Evolutionary conservation across 2,797 vertebrate species (phyloP).

Genomic region (Tragelaphus eurycerus): DNA sequence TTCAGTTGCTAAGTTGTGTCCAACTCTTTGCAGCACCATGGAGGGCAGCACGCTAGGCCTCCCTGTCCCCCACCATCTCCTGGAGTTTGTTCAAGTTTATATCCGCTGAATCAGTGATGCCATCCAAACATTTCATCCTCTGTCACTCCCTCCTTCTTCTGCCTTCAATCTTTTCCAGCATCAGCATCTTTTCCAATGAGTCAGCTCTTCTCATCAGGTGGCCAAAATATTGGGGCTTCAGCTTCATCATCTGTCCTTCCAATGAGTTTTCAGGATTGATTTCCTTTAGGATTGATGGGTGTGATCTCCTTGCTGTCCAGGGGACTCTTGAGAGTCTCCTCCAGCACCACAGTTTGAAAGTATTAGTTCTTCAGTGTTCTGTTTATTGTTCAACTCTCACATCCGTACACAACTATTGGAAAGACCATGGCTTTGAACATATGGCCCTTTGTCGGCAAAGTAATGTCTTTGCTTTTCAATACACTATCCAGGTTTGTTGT

Average conservation of each 20-base stretch:
- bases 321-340: neutral
- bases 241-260: neutral
- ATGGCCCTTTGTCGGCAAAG: neutral
- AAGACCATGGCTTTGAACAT: neutral
- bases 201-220: neutral
- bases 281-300: neutral
- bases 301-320: neutral
- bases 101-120: neutral
- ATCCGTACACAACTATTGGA: neutral
- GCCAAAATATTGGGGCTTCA: neutral
- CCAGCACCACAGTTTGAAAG: neutral
- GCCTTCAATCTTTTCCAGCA: neutral
- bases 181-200: neutral
- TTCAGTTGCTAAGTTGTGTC: neutral
- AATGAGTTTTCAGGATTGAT: neutral
- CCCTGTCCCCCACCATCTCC: neutral
- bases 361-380: neutral
- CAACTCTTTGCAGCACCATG: neutral
- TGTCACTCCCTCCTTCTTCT: neutral
- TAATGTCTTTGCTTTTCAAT: neutral
- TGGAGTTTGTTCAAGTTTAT: neutral
- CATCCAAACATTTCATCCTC: neutral
- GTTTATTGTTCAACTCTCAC: neutral
- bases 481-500: neutral
- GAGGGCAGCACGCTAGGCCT: neutral